A percentile compares a stretch with the other conserved stretches of the same genome.
Evolutionary conservation across 1,140 invertebrate species (phyloP).

Genomic region (Microvelia longipes): DNA sequence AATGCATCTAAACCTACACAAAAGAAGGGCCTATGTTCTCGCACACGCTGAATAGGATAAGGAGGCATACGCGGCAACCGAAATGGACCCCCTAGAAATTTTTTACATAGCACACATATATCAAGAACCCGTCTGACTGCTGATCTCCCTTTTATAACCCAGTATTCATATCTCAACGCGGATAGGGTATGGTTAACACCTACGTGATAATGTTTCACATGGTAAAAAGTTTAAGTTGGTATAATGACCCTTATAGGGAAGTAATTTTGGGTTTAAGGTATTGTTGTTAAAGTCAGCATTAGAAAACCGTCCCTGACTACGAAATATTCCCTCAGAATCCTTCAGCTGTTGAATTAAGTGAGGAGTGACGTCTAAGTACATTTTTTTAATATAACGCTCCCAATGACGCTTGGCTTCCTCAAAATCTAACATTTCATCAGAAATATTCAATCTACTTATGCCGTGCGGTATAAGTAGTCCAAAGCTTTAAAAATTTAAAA

Average conservation of each 20-base stretch:
- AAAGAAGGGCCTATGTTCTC: not conserved
- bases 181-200: not conserved
- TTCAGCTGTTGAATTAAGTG: no score
- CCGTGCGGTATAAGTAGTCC: no score
- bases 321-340: not conserved
- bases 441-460: no score
- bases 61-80: not conserved
- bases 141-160: not conserved
- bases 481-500: no score
- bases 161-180: not conserved
- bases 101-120: not conserved
- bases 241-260: not conserved
- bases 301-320: not conserved
- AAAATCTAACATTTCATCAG: no score
- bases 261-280: not conserved
- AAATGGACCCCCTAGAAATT: not conserved
- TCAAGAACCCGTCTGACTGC: not conserved
- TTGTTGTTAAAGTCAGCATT: not conserved
- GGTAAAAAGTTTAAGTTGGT: not conserved
- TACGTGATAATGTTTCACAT: not conserved
- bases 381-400: no score
- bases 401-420: no score
- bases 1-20: not conserved
- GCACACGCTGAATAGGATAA: not conserved
- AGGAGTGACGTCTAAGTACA: no score